phyloP scores from a whole-genome alignment of 1,140 invertebrate genomes.

The Drosophila rufa region DNA sequence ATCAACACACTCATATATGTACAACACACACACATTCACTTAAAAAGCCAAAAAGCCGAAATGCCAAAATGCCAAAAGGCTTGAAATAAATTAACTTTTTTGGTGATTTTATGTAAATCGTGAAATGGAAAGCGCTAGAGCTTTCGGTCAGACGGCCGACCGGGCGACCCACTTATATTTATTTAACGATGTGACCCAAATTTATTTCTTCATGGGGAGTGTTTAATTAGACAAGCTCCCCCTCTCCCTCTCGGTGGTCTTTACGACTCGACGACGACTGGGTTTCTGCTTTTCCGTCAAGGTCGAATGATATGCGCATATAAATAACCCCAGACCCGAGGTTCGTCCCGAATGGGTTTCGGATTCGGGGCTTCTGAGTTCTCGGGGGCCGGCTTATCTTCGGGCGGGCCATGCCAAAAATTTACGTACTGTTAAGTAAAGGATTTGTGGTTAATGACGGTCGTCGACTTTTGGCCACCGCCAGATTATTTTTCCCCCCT shows the following conservation, averaged over 20 bases:
- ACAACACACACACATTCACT: constrained; percentile 10
- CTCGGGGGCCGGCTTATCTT: constrained; percentile 59
- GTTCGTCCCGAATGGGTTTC: constrained; percentile 24
- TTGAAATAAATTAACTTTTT: constrained; percentile 82
- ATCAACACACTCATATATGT: constrained; percentile 30
- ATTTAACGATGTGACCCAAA: constrained; percentile 83
- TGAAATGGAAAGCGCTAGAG: constrained; percentile 50
- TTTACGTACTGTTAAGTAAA: constrained; percentile 83
- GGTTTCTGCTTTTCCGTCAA: constrained; percentile 53
- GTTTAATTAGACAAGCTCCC: constrained; percentile 76
- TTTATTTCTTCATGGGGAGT: constrained; percentile 80
- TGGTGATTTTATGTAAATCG: constrained; percentile 77
- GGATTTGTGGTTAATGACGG: constrained; percentile 83
- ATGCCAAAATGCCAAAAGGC: constrained; percentile 60
- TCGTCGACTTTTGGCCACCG: constrained; percentile 52
- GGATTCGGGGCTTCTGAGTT: neutral
- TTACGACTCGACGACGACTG: constrained; percentile 60
- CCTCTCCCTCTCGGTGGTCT: constrained; percentile 38
- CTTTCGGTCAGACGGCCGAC: constrained; percentile 22
- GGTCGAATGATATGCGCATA: constrained; percentile 77
- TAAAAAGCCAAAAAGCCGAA: constrained; percentile 41
- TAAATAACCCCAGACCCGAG: constrained; percentile 55
- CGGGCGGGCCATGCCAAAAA: constrained; percentile 63
- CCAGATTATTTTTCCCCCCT: constrained; percentile 41
- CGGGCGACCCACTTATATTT: constrained; percentile 76